Evolutionary conservation across 1,140 invertebrate species (phyloP).

Genomic region (Scaptomyza hsui): DNA sequence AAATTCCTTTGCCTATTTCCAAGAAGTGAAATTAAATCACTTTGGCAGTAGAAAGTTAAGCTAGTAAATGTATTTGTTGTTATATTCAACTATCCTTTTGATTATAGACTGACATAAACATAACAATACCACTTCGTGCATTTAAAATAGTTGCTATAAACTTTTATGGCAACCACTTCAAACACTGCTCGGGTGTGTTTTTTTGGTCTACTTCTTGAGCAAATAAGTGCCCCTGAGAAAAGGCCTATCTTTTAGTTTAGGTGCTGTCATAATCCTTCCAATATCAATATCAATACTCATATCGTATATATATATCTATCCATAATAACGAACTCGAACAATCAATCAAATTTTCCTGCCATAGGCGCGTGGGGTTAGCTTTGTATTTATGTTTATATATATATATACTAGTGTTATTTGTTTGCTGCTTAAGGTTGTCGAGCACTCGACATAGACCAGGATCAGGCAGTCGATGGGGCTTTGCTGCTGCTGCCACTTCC

Average conservation of each 20-base stretch:
- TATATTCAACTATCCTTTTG: neutral
- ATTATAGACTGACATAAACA: neutral
- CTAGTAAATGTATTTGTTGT: neutral
- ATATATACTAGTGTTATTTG: slow-evolving; percentile 31
- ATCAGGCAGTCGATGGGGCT: slow-evolving; percentile 71
- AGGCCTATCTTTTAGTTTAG: slow-evolving; percentile 18
- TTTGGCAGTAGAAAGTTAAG: neutral
- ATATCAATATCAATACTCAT: slow-evolving; percentile 20
- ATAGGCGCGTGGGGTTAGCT: slow-evolving; percentile 77
- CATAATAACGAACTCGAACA: slow-evolving; percentile 71
- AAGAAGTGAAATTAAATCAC: neutral
- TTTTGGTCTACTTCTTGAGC: slow-evolving; percentile 53
- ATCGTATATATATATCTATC: slow-evolving; percentile 34
- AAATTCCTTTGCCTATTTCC: neutral
- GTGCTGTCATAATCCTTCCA: slow-evolving; percentile 20
- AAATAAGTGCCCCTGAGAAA: slow-evolving; percentile 32
- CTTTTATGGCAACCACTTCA: slow-evolving; percentile 14
- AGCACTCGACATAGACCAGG: slow-evolving; percentile 63
- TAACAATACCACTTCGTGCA: slow-evolving; percentile 8
- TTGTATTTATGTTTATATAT: slow-evolving; percentile 29
- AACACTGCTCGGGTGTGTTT: slow-evolving; percentile 8
- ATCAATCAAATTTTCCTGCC: slow-evolving; percentile 78
- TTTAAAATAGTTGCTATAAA: neutral
- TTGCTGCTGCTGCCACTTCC: slow-evolving; percentile 46
- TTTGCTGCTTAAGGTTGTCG: slow-evolving; percentile 51